phyloP scores from a whole-genome alignment of 2,888 invertebrate species.

The Epirrhoe tristata region DNA sequence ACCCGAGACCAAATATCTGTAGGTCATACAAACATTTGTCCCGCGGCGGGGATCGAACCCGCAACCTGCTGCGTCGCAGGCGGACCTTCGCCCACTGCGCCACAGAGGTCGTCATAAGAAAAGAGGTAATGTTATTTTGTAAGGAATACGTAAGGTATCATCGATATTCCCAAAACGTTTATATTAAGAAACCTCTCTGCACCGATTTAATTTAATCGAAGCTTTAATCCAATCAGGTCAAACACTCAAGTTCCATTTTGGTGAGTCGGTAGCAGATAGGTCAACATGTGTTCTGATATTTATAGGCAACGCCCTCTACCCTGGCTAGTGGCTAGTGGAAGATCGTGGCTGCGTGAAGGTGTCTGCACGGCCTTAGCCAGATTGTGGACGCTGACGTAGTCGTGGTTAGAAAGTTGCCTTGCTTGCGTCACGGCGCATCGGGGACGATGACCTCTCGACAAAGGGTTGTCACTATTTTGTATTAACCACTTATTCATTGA shows the following conservation, averaged over 20 bases:
- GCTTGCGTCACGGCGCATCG: slow-evolving; percentile 80
- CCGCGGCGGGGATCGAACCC: too few species aligned
- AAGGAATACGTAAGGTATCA: too few species aligned
- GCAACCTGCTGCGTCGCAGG: too few species aligned
- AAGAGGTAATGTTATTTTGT: not conserved
- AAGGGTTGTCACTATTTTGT: slow-evolving; percentile 49
- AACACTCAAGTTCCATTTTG: slow-evolving; percentile 17
- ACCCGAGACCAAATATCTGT: too few species aligned
- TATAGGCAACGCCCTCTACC: slow-evolving; percentile 47
- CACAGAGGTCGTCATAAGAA: too few species aligned
- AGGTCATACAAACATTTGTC: too few species aligned
- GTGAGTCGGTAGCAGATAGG: slow-evolving; percentile 19
- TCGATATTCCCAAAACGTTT: not conserved
- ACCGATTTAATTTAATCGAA: slow-evolving; percentile 6
- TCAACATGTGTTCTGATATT: slow-evolving; percentile 38
- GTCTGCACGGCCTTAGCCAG: slow-evolving; percentile 72
- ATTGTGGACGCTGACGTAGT: slow-evolving; percentile 75
- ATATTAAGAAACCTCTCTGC: not conserved
- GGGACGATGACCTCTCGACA: slow-evolving; percentile 66
- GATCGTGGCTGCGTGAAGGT: slow-evolving; percentile 52
- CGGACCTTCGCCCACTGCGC: too few species aligned
- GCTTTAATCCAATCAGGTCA: slow-evolving; percentile 15
- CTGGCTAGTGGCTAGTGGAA: slow-evolving; percentile 43
- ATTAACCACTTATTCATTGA: too few species aligned
- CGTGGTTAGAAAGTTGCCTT: slow-evolving; percentile 80